phyloP scores from a whole-genome alignment of 2,888 invertebrate species.

The Hedychridium roseum region DNA sequence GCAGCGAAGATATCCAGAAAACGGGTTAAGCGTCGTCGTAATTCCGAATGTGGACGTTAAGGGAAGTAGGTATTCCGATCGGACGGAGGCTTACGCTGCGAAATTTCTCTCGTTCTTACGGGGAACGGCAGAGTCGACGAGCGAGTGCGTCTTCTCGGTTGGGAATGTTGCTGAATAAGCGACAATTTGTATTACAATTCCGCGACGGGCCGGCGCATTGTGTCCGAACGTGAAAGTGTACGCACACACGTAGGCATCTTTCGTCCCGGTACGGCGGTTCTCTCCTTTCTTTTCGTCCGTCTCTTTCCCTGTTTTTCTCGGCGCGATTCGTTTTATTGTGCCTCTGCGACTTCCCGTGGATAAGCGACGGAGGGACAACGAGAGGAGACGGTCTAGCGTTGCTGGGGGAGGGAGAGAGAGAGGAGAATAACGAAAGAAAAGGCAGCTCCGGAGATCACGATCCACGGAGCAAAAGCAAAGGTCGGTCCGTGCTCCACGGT shows the following conservation, averaged over 20 bases:
- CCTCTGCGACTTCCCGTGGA: slow-evolving; percentile 17
- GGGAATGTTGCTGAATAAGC: slow-evolving; percentile 45
- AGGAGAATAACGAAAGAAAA: slow-evolving; percentile 3
- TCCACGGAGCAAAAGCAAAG: slow-evolving; percentile 48
- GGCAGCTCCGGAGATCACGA: slow-evolving; percentile 42
- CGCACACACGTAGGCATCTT: slow-evolving; percentile 33
- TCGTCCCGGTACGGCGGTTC: slow-evolving; percentile 26
- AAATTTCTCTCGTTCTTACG: neutral
- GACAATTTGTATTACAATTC: slow-evolving; percentile 59
- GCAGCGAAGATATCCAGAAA: too few species aligned
- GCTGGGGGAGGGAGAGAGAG: slow-evolving; percentile 14
- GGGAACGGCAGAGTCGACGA: neutral
- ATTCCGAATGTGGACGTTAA: neutral
- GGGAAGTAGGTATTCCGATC: neutral
- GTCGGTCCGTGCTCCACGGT: slow-evolving; percentile 50
- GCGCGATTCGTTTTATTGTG: too few species aligned
- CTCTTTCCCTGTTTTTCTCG: slow-evolving; percentile 24
- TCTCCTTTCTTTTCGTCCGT: slow-evolving; percentile 8
- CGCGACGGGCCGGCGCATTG: slow-evolving; percentile 44
- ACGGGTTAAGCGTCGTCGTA: neutral
- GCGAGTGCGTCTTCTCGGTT: slow-evolving; percentile 1
- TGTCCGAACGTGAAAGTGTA: slow-evolving; percentile 42
- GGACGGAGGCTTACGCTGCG: neutral
- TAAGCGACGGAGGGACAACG: slow-evolving; percentile 8
- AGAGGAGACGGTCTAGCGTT: slow-evolving; percentile 3